Conservation (phyloP, 1,140 invertebrate genomes). For the Drosophila pandora region DNA sequence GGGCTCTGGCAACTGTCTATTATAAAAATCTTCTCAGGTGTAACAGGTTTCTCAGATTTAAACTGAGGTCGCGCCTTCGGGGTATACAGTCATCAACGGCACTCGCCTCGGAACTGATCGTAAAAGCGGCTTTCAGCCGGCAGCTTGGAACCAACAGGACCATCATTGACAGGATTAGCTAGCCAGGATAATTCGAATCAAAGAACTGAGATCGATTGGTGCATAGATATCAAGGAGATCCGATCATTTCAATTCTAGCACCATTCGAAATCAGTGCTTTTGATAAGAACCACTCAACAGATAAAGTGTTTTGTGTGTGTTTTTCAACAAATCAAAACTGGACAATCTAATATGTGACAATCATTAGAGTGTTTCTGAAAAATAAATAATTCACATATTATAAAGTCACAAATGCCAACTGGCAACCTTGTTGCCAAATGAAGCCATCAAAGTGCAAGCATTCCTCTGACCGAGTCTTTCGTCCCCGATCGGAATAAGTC, state of each 20-base stretch:
- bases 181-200: slow-evolving; percentile 58
- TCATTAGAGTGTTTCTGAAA: background rate
- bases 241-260: slow-evolving; percentile 67
- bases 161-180: background rate
- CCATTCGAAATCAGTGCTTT: slow-evolving; percentile 82
- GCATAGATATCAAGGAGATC: slow-evolving; percentile 66
- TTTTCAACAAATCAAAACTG: background rate
- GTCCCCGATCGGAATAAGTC: slow-evolving; percentile 26
- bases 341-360: background rate
- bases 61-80: slow-evolving; percentile 48
- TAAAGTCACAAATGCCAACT: slow-evolving; percentile 20
- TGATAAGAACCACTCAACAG: slow-evolving; percentile 72
- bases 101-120: slow-evolving; percentile 55
- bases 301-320: slow-evolving; percentile 3
- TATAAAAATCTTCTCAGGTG: slow-evolving; percentile 79
- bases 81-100: slow-evolving; percentile 58
- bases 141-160: slow-evolving; percentile 7
- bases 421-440: slow-evolving; percentile 27
- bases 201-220: slow-evolving; percentile 82
- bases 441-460: slow-evolving; percentile 63
- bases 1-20: slow-evolving; percentile 40
- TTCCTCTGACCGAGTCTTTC: slow-evolving; percentile 24
- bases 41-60: slow-evolving; percentile 81
- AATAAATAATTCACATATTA: background rate
- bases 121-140: slow-evolving; percentile 24